phyloP scores from a whole-genome alignment of 2,888 invertebrate species.

The Ophonus ardosiacus region DNA sequence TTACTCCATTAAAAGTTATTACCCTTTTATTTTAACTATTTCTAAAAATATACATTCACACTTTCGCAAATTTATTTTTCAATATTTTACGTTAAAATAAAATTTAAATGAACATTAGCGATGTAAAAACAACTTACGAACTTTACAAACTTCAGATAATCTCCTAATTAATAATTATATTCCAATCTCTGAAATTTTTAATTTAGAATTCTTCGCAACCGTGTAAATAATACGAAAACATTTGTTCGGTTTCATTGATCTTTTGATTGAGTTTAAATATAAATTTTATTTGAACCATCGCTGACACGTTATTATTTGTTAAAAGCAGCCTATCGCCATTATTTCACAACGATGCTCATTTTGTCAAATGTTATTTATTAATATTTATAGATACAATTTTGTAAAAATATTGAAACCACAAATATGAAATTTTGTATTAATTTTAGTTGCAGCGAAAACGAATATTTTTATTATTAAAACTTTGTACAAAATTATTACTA shows the following conservation, averaged over 20 bases:
- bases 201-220: neutral
- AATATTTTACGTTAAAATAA: neutral
- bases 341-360: neutral
- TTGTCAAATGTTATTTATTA: neutral
- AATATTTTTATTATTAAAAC: conserved; percentile 1
- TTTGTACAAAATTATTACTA: neutral
- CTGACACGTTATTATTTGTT: neutral
- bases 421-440: conserved; percentile 14
- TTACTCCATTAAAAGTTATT: conserved; percentile 26
- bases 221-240: neutral
- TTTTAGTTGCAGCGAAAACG: neutral
- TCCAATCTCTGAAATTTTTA: conserved; percentile 4
- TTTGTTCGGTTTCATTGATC: neutral
- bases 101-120: neutral
- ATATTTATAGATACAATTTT: neutral
- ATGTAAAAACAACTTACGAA: neutral
- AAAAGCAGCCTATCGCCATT: neutral
- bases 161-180: conserved; percentile 24
- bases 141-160: neutral
- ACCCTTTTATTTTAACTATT: neutral
- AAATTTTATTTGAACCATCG: neutral
- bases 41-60: neutral
- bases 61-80: neutral
- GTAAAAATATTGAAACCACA: neutral
- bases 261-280: neutral